A percentile compares a stretch with the other conserved stretches of the same genome.
Conservation (phyloP, 2,113 vertebrate genomes). For the Panthera uncia region DNA sequence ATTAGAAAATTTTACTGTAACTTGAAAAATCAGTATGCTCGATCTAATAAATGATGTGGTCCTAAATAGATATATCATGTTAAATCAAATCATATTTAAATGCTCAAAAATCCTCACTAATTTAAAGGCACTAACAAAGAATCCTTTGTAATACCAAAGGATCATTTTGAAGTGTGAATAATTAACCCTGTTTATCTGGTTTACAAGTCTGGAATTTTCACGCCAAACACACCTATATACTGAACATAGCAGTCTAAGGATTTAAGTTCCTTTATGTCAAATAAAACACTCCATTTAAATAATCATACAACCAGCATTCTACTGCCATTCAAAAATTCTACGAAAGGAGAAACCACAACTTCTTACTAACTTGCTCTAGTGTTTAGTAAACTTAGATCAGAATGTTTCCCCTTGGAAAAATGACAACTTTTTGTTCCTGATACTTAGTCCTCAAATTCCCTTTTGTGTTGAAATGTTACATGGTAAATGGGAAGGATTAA, state of each 20-base stretch:
- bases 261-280: background rate
- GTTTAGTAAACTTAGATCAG: background rate
- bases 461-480: background rate
- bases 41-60: background rate
- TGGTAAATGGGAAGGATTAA: background rate
- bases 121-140: background rate
- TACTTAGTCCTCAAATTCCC: background rate
- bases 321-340: background rate
- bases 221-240: background rate
- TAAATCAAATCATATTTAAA: conserved; percentile 24
- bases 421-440: conserved; percentile 6
- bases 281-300: background rate
- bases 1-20: background rate
- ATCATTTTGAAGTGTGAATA: background rate
- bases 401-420: background rate
- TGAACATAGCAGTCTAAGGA: background rate
- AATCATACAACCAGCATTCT: background rate
- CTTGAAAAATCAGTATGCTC: background rate
- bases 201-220: background rate
- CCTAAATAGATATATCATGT: background rate
- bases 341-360: background rate
- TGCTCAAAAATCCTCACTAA: background rate
- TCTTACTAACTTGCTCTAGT: background rate
- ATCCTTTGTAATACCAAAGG: background rate
- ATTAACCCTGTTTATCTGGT: background rate